Evolutionary conservation across 2,113 vertebrate species (phyloP), one percentile per base, ranked within the genome.

Genomic region (Uria aalge): DNA sequence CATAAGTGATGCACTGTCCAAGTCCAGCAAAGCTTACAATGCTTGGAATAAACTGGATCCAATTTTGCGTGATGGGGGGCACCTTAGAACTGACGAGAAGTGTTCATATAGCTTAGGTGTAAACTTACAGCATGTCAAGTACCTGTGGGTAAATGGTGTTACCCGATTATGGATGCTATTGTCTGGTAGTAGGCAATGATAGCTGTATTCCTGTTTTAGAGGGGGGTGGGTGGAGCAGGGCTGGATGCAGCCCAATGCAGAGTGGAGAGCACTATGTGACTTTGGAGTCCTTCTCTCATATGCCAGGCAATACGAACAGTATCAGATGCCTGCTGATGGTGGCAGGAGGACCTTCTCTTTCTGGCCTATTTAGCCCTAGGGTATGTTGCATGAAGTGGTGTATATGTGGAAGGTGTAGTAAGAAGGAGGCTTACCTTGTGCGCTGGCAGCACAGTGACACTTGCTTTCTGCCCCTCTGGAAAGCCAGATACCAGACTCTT

Each of bases 281-380:
- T 67, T 56, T 12, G 16, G n/a, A 50, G 47, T 40, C 13, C 5
- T 86, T 45, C 16, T 53, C 11, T 73, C 38, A 6, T 19, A 27
- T 64, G 11, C 38, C 43, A 41, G 34, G 19, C 24, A 45, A 45
- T 27, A 11, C 1, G 2, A 67, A n/a, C 53, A 1, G 0, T 27
- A 24, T 24, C 40, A 45, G 53, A 16, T 73, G 59, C 72, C 53
- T 62, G 47, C 36, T 45, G n/a, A 7, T 21, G 15, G 34, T 36
- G 26, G 38, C 13, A 18, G 63, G 30, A 71, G 4, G n/a, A n/a
- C 50, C 17, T 64, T 16, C 17, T 50, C 8, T 53, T 71, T 60
- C n/a, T 60, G 36, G 12, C 67, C 19, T 22, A 24, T 22, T 76
- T 66, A 76, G 26, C 40, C 27, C 11, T 18, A 48, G 53, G 8